Percentiles rank a stretch among this genome's conserved stretches.
phyloP scores from a whole-genome alignment of 1,140 invertebrate genomes.

The Drosophila neocordata region DNA sequence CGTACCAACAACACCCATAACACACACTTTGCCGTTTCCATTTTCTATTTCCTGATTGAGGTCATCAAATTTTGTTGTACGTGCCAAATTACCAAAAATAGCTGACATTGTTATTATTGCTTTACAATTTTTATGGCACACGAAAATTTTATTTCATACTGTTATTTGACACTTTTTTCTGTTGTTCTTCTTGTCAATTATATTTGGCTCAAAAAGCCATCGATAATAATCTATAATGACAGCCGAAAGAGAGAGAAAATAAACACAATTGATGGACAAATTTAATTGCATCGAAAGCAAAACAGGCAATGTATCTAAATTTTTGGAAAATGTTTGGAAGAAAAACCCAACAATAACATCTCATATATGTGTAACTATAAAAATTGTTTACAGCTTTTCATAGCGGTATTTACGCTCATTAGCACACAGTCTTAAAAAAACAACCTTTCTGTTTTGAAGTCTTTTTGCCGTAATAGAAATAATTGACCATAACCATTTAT shows the following conservation, averaged over 20 bases:
- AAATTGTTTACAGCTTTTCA: neutral
- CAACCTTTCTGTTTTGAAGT: constrained; percentile 8
- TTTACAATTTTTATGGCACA: constrained; percentile 40
- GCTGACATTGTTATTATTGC: constrained; percentile 44
- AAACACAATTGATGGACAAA: neutral
- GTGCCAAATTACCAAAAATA: constrained; percentile 61
- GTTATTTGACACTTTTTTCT: constrained; percentile 32
- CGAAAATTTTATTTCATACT: constrained; percentile 18
- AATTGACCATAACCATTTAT: constrained; percentile 63
- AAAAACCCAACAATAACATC: too few species aligned
- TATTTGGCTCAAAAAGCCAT: neutral
- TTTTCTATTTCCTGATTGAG: constrained; percentile 33
- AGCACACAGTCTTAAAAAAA: neutral
- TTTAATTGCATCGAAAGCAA: neutral
- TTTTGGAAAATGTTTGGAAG: neutral
- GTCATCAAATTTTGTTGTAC: constrained; percentile 46
- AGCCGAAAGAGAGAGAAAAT: neutral
- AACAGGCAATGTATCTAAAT: too few species aligned
- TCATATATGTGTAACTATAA: too few species aligned
- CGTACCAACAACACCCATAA: neutral
- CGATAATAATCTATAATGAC: neutral
- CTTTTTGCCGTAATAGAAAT: constrained; percentile 38
- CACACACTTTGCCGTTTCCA: neutral
- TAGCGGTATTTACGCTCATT: constrained; percentile 14
- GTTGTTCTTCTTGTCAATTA: neutral